Conservation (phyloP, 2,113 vertebrate genomes). For the Sarotherodon lohbergeri region DNA sequence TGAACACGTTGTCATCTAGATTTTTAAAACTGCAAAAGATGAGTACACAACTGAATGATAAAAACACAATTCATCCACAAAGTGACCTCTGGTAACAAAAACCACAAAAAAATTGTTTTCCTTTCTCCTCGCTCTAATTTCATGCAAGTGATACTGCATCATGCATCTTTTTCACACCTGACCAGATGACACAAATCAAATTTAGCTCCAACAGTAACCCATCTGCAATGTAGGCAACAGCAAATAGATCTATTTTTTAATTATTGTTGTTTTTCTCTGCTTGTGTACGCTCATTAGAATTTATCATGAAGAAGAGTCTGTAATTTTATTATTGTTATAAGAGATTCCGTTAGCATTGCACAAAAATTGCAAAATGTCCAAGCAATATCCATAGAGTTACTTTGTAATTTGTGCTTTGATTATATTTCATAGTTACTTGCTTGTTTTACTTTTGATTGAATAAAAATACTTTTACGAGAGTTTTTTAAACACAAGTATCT, state of each 20-base stretch:
- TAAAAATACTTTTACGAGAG: background rate
- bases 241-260: background rate
- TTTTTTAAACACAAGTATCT: background rate
- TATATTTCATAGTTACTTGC: background rate
- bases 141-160: background rate
- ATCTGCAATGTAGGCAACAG: background rate
- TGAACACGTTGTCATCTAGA: background rate
- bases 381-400: background rate
- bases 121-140: background rate
- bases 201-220: background rate
- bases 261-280: background rate
- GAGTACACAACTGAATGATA: background rate
- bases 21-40: background rate
- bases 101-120: background rate
- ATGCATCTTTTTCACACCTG: background rate
- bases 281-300: background rate
- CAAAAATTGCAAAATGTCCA: background rate
- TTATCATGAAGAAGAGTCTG: background rate
- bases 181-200: background rate
- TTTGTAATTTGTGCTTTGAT: background rate
- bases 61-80: background rate
- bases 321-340: background rate
- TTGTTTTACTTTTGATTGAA: background rate
- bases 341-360: background rate
- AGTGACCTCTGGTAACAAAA: background rate